Conservation (phyloP, 2,888 invertebrate genomes). For the Criorhina ranunculi region DNA sequence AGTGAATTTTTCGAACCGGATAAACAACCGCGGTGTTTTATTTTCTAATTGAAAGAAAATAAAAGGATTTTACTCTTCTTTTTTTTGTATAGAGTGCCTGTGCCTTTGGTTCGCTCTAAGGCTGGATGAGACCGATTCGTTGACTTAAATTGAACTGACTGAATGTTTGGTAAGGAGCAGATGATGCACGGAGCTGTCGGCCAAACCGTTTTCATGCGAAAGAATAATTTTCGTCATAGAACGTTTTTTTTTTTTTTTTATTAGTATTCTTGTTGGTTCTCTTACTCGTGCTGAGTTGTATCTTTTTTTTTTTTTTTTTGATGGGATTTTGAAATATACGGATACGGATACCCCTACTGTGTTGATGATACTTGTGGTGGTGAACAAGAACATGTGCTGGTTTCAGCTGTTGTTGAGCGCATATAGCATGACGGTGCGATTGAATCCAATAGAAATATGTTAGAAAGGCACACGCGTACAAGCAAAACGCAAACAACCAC, state of each 20-base stretch:
- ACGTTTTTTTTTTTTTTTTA: slow-evolving; percentile 5
- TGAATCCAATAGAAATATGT: slow-evolving; percentile 51
- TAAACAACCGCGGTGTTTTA: slow-evolving; percentile 17
- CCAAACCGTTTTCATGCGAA: slow-evolving; percentile 69
- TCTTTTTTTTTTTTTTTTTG: slow-evolving; percentile 1
- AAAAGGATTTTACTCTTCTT: slow-evolving; percentile 35
- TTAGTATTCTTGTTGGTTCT: slow-evolving; percentile 60
- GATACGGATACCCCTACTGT: slow-evolving; percentile 64
- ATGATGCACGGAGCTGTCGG: slow-evolving; percentile 79
- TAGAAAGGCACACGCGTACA: slow-evolving; percentile 36
- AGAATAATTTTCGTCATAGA: slow-evolving; percentile 42
- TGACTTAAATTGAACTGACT: slow-evolving; percentile 76
- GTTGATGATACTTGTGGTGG: slow-evolving; percentile 24
- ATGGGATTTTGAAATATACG: slow-evolving; percentile 23
- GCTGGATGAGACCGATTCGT: slow-evolving; percentile 72
- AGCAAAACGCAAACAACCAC: slow-evolving; percentile 4
- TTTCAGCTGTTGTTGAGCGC: slow-evolving; percentile 58
- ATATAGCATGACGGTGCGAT: slow-evolving; percentile 38
- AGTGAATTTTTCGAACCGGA: slow-evolving; percentile 49
- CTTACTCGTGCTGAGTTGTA: slow-evolving; percentile 55
- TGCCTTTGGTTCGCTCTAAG: slow-evolving; percentile 49
- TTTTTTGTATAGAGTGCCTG: slow-evolving; percentile 1
- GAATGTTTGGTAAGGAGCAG: slow-evolving; percentile 82
- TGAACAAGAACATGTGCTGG: slow-evolving; percentile 44
- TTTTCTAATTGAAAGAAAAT: slow-evolving; percentile 12